Conservation (phyloP, 2,888 invertebrate species). For the Carpatolechia fugitivella region DNA sequence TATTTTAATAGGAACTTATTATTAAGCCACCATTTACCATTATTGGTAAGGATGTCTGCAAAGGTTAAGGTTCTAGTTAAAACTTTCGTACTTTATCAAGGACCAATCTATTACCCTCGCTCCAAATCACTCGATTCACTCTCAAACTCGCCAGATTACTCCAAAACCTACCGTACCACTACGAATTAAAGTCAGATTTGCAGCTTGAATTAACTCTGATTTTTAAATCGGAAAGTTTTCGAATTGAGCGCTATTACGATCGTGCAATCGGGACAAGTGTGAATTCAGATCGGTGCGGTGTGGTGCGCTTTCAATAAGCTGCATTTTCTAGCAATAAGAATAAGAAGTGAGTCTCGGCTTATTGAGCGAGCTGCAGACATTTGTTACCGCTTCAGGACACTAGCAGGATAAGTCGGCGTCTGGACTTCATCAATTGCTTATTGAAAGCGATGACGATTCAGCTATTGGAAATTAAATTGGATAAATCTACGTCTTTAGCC, state of each 20-base stretch:
- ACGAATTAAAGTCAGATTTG: neutral
- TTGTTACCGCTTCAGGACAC: neutral
- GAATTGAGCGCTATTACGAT: neutral
- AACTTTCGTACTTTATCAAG: neutral
- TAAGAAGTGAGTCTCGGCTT: neutral
- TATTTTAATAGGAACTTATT: too few species aligned
- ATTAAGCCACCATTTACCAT: too few species aligned
- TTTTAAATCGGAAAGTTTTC: neutral
- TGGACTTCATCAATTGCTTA: neutral
- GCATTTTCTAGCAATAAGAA: constrained; percentile 3
- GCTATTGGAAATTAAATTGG: too few species aligned
- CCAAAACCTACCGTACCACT: neutral
- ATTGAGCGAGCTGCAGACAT: neutral
- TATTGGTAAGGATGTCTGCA: neutral
- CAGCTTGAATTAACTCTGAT: neutral
- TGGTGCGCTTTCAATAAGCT: neutral
- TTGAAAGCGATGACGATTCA: neutral
- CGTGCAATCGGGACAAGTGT: neutral
- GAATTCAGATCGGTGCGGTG: neutral
- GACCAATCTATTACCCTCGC: neutral
- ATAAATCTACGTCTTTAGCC: too few species aligned
- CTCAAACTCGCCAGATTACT: neutral
- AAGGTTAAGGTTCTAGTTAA: neutral
- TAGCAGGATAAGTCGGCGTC: neutral
- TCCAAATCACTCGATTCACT: neutral